These are phyloP conservation scores for Julus scanicus DNA, from an alignment of 2,888 invertebrate species.

Conservation along the genomic window DNA sequence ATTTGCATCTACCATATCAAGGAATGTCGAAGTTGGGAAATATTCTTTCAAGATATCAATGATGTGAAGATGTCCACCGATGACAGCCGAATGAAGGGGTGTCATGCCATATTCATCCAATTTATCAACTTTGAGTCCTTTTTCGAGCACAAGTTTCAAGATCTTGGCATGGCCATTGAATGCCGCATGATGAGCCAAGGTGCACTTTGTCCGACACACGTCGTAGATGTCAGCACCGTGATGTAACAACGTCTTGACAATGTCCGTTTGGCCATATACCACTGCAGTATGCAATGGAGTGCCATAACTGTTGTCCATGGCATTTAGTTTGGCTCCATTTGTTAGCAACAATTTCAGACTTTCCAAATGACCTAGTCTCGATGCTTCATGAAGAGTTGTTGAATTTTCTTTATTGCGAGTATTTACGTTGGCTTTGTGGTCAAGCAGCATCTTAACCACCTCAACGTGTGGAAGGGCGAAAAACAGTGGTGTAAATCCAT, in stretches of 20 bases:
- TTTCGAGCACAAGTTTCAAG: not conserved
- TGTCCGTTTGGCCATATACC: not conserved
- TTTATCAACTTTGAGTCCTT: not conserved
- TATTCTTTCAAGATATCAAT: not conserved
- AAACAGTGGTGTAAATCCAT: constrained; percentile 68
- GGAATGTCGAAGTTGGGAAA: not conserved
- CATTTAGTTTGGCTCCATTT: constrained; percentile 25
- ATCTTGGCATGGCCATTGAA: not conserved
- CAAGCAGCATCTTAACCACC: not conserved
- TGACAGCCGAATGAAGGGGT: constrained; percentile 9
- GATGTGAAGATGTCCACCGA: not conserved
- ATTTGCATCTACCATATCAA: not conserved
- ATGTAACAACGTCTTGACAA: not conserved
- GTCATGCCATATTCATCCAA: not conserved
- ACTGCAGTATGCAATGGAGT: constrained; percentile 36
- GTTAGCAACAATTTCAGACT: not conserved
- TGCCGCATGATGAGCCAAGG: constrained; percentile 27
- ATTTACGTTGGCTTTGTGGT: constrained; percentile 13
- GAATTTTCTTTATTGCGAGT: not conserved
- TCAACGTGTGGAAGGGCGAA: constrained; percentile 68
- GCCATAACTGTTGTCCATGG: constrained; percentile 9
- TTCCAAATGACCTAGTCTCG: not conserved
- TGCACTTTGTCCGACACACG: not conserved
- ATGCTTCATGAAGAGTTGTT: constrained; percentile 24
- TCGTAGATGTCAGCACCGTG: not conserved